Evolutionary conservation across 2,888 invertebrate genomes (phyloP).

Genomic region (Phorcus lineatus): DNA sequence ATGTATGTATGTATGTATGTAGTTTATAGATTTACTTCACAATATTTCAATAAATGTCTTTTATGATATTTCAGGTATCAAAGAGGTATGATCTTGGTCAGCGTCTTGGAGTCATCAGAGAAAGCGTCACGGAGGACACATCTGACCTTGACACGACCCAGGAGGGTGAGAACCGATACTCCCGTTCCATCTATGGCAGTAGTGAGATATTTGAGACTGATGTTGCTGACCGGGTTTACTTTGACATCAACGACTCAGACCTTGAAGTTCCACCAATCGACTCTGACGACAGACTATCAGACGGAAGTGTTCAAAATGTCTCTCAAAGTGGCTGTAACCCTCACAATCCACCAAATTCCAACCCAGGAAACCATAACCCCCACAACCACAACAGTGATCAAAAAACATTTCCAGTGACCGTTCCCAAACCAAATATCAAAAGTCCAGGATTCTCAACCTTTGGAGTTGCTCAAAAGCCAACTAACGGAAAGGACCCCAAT

Average conservation of each 20-base stretch:
- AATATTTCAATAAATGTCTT: too few species aligned
- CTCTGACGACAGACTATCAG: conserved; percentile 57
- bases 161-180: conserved; percentile 47
- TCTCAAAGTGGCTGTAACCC: neutral
- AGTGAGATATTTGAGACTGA: conserved; percentile 55
- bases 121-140: conserved; percentile 38
- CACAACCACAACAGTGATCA: neutral
- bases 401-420: neutral
- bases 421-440: neutral
- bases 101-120: conserved; percentile 1
- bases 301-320: conserved; percentile 52
- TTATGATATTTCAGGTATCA: neutral
- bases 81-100: neutral
- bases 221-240: conserved; percentile 39
- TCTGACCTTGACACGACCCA: conserved; percentile 37
- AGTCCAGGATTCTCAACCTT: neutral
- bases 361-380: conserved; percentile 1
- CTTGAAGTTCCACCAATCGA: conserved; percentile 58
- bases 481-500: neutral
- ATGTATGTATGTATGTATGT: too few species aligned
- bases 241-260: conserved; percentile 55
- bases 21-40: too few species aligned
- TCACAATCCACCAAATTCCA: conserved; percentile 1
- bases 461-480: neutral
- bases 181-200: conserved; percentile 55